These are phyloP conservation scores for Matsumurasca onukii DNA, from an alignment of 1,140 invertebrate genomes.

Conservation along the genomic window DNA sequence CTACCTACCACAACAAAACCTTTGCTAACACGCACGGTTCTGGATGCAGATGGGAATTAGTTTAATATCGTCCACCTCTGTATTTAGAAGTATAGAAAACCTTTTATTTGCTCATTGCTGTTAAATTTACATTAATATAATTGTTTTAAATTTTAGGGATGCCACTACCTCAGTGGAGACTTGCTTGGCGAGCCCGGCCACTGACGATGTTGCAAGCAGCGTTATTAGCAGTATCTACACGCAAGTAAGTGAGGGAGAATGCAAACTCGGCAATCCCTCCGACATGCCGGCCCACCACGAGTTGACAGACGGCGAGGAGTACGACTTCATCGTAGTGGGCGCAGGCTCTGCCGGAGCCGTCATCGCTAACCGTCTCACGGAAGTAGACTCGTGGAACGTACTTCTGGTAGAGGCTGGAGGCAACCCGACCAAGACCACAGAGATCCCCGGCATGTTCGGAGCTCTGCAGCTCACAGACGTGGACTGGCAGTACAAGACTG, in stretches of 20 bases:
- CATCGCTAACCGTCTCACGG: slow-evolving; percentile 58
- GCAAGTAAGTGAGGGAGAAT: neutral
- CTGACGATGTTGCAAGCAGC: neutral
- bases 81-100: too few species aligned
- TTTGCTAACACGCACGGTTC: too few species aligned
- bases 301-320: slow-evolving; percentile 19
- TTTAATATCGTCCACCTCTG: too few species aligned
- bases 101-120: too few species aligned
- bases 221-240: neutral
- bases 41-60: too few species aligned
- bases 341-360: slow-evolving; percentile 59
- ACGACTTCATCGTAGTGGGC: slow-evolving; percentile 50
- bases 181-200: neutral
- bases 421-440: slow-evolving; percentile 64
- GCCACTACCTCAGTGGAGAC: too few species aligned
- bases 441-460: slow-evolving; percentile 55
- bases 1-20: too few species aligned
- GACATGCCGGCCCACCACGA: neutral
- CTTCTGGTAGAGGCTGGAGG: slow-evolving; percentile 62
- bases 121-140: too few species aligned
- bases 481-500: slow-evolving; percentile 71
- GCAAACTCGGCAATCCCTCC: neutral
- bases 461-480: slow-evolving; percentile 55
- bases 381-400: slow-evolving; percentile 50
- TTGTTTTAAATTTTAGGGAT: too few species aligned